Evolutionary conservation across 2,888 invertebrate genomes (phyloP), one percentile per base, ranked within the genome.

Genomic region (Cephus spinipes): DNA sequence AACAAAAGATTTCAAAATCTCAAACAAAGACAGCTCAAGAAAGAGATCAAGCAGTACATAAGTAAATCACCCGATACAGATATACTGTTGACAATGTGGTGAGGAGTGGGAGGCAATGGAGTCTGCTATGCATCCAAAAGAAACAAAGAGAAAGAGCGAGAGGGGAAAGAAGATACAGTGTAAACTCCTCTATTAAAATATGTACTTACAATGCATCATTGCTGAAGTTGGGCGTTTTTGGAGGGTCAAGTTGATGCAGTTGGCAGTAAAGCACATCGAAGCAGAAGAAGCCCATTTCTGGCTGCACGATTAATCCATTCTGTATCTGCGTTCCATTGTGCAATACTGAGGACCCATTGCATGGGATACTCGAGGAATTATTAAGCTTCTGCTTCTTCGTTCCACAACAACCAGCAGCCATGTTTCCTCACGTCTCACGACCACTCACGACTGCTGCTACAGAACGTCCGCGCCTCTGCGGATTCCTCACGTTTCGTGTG

Each of bases 281-380:
- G 94, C 99, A 99, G 94, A 97, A 99, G 94, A 97, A 97, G 92
- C 98, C 98, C 99, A 99, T 99, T 92, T 99, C 98, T 83, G 96
- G 96, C 92, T 96, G 95, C 86, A 97, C 97, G 85, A 98, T 96
- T 91, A 92, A 92, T 77, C 93, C 92, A 87, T 93, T 94, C 82
- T 91, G 90, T 83, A 92, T 90, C 73, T 85, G 85, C 34, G 80
- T 84, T 77, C 92, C 92, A 87, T 92, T 92, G 79, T 87, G 88
- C 87, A 92, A 92, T 90, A 93, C 93, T 87, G 92, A 89, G 87
- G 93, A 93, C 92, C 94, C 94, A 86, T 94, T 94, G 89, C 94
- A 93, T 86, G 92, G 92, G 87, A 94, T 92, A 83, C 91, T 92
- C 79, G 92, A 89, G 87, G 93, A 93, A 87, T 95, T 96, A 92